Evolutionary conservation across 2,797 vertebrate species (phyloP).

Genomic region (Taeniopygia guttata): DNA sequence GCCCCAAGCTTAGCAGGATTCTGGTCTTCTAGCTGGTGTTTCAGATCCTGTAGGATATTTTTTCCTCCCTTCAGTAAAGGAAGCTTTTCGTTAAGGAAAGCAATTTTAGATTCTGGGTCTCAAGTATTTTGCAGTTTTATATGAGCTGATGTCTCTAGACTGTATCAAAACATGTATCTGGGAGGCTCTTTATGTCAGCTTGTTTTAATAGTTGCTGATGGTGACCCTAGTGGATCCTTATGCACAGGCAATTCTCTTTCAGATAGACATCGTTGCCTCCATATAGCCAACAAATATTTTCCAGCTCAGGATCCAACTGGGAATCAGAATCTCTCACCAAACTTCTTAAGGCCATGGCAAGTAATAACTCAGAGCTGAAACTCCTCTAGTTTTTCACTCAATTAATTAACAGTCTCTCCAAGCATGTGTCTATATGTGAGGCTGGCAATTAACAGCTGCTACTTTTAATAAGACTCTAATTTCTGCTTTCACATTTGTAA

Average conservation of each 20-base stretch:
- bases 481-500: slow-evolving; percentile 30
- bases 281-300: background rate
- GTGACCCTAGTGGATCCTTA: background rate
- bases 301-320: background rate
- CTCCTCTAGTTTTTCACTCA: background rate
- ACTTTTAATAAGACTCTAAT: background rate
- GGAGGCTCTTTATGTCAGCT: background rate
- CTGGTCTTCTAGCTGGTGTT: background rate
- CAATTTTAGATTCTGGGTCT: slow-evolving; percentile 3
- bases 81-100: slow-evolving; percentile 36
- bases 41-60: background rate
- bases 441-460: slow-evolving; percentile 41
- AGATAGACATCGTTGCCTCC: background rate
- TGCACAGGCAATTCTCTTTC: background rate
- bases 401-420: slow-evolving; percentile 1
- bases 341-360: background rate
- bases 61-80: background rate
- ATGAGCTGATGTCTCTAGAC: background rate
- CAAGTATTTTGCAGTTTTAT: background rate
- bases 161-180: background rate
- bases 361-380: background rate
- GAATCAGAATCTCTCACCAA: background rate
- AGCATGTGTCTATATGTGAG: background rate
- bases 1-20: background rate
- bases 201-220: background rate